These are phyloP conservation scores for Drosophila pallidifrons DNA, from an alignment of 1,140 invertebrate species.

Conservation along the genomic window DNA sequence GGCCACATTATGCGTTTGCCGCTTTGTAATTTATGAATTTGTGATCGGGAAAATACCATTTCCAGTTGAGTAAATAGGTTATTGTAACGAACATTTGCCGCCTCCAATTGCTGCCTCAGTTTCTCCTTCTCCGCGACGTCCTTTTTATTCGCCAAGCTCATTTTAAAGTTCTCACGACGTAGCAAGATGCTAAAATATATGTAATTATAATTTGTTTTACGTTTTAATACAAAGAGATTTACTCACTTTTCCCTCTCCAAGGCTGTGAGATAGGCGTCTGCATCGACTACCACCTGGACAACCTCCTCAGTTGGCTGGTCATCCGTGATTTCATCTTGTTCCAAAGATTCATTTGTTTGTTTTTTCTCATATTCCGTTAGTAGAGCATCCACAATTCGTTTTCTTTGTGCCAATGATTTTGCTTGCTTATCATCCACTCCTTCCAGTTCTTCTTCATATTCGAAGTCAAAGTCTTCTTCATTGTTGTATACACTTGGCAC, in stretches of 20 bases:
- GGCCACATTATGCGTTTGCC: constrained; percentile 19
- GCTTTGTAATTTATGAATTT: constrained; percentile 17
- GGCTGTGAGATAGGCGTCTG: background rate
- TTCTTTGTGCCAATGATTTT: background rate
- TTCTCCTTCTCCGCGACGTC: background rate
- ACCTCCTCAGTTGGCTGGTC: background rate
- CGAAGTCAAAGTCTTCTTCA: background rate
- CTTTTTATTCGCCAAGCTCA: background rate
- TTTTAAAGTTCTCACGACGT: background rate
- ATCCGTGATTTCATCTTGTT: background rate
- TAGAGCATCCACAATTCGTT: background rate
- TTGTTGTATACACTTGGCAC: background rate
- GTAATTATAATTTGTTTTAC: background rate
- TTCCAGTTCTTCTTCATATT: background rate
- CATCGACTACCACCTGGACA: background rate
- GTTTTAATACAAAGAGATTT: background rate
- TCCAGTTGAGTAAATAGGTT: background rate
- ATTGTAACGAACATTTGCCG: background rate
- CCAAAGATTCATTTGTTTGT: background rate
- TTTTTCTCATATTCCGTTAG: background rate
- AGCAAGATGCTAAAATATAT: background rate
- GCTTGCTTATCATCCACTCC: background rate
- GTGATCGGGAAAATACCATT: constrained; percentile 3
- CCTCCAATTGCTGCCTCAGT: background rate
- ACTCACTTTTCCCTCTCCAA: background rate